Percentiles rank a stretch among this genome's conserved stretches.
Evolutionary conservation across 1,140 invertebrate genomes (phyloP).

Genomic region (Intoshia linei): DNA sequence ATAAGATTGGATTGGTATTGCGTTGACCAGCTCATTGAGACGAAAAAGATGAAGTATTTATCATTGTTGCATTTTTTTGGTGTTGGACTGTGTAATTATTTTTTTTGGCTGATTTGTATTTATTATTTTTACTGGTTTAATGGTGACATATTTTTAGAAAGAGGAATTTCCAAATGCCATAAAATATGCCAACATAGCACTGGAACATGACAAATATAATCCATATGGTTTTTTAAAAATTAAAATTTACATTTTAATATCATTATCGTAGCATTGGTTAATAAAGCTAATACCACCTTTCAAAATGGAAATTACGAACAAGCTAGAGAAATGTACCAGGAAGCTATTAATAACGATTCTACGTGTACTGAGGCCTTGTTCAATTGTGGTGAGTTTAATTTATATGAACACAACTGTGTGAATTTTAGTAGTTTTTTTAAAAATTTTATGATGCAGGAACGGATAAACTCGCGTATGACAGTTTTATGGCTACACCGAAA

Average conservation of each 20-base stretch:
- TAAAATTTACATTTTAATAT: neutral
- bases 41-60: neutral
- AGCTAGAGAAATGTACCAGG: slow-evolving; percentile 41
- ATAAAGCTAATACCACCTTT: slow-evolving; percentile 48
- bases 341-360: slow-evolving; percentile 43
- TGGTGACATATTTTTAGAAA: slow-evolving; percentile 26
- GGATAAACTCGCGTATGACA: too few species aligned
- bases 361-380: slow-evolving; percentile 60
- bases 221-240: slow-evolving; percentile 18
- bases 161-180: slow-evolving; percentile 40
- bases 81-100: slow-evolving; percentile 32
- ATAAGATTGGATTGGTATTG: neutral
- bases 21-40: neutral
- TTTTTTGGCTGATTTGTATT: neutral
- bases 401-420: too few species aligned
- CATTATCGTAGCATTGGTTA: slow-evolving; percentile 35
- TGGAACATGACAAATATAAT: slow-evolving; percentile 43
- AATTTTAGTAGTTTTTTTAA: too few species aligned
- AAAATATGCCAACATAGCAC: slow-evolving; percentile 37
- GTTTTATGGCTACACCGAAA: too few species aligned
- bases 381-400: slow-evolving; percentile 38
- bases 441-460: too few species aligned
- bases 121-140: neutral
- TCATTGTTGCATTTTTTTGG: slow-evolving; percentile 26
- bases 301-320: slow-evolving; percentile 36